Conservation (phyloP, 2,113 vertebrate genomes). For the Ailurus styani region DNA sequence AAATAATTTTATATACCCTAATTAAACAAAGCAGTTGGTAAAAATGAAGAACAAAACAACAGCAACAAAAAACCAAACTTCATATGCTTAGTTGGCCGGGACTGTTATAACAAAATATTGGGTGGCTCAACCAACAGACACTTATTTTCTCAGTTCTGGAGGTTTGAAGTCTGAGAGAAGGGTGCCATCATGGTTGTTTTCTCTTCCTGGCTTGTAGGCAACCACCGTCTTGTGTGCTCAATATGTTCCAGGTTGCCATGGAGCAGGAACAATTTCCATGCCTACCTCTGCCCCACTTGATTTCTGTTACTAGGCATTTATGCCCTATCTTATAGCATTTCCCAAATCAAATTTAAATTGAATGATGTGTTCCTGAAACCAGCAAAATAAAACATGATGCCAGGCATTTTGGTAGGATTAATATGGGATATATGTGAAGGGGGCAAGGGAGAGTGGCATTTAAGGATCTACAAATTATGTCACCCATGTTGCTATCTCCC, state of each 20-base stretch:
- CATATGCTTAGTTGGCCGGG: not conserved
- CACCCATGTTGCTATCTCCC: not conserved
- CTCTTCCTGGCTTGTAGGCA: not conserved
- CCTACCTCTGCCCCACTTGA: not conserved
- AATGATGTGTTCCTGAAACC: not conserved
- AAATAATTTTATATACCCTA: not conserved
- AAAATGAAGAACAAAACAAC: not conserved
- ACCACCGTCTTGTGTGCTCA: not conserved
- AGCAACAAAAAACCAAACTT: not conserved
- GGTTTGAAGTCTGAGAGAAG: not conserved
- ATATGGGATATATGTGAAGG: not conserved
- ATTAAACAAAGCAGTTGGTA: not conserved
- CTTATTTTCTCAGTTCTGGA: not conserved
- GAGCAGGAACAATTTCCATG: not conserved
- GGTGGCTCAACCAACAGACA: not conserved
- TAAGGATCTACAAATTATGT: not conserved
- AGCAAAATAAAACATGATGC: not conserved
- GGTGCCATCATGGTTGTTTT: not conserved
- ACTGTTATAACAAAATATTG: not conserved
- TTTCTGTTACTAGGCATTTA: not conserved
- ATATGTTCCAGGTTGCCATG: not conserved
- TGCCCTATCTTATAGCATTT: not conserved
- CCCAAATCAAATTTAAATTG: not conserved
- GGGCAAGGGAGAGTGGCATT: not conserved
- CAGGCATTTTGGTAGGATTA: not conserved